These are phyloP conservation scores for Microcaecilia unicolor DNA, from an alignment of 2,797 vertebrate species.

Conservation along the genomic window DNA sequence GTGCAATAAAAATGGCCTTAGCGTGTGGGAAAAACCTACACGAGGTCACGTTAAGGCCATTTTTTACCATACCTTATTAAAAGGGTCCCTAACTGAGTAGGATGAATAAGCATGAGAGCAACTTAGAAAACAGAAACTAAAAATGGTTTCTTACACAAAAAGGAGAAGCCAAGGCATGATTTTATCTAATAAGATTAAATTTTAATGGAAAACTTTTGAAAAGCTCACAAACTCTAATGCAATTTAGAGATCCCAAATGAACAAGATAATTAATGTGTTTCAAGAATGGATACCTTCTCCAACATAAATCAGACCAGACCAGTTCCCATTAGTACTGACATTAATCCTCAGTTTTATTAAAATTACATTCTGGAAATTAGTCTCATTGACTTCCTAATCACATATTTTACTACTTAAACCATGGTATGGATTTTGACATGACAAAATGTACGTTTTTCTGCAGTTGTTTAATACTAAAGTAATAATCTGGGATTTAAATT, in stretches of 20 bases:
- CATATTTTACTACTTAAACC: not conserved
- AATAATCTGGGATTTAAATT: not conserved
- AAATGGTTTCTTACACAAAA: too few relatives aligned
- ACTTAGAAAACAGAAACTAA: too few relatives aligned
- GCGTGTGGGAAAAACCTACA: too few relatives aligned
- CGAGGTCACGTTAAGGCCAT: too few relatives aligned
- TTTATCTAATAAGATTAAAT: too few relatives aligned
- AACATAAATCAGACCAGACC: conserved; percentile 8
- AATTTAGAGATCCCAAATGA: conserved; percentile 26
- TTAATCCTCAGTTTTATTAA: conserved; percentile 7
- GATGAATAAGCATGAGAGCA: too few relatives aligned
- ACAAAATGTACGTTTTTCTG: not conserved
- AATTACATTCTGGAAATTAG: conserved; percentile 11
- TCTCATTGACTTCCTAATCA: conserved; percentile 13
- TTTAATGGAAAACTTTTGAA: too few relatives aligned
- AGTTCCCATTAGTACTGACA: conserved; percentile 15
- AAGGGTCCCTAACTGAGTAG: too few relatives aligned
- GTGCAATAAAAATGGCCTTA: too few relatives aligned
- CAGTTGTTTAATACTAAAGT: not conserved
- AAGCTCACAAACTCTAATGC: too few relatives aligned
- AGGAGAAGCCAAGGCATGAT: too few relatives aligned
- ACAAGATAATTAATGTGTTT: conserved; percentile 40
- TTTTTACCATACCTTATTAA: too few relatives aligned
- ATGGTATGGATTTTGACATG: not conserved
- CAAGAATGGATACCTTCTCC: conserved; percentile 13